Conservation (phyloP, 2,888 invertebrate species). For the Nineta flava region DNA sequence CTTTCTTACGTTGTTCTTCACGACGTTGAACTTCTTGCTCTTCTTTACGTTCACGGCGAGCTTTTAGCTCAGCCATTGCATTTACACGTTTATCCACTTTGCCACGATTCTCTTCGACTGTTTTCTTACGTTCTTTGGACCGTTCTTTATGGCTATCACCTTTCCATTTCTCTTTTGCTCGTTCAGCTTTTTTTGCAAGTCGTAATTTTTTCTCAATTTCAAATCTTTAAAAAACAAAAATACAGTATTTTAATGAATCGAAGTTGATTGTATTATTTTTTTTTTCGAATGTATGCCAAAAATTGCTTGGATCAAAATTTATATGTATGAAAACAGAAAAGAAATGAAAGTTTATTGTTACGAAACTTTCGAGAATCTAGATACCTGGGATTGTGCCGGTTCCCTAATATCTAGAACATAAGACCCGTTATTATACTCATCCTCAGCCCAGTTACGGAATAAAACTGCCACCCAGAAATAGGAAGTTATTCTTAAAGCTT, state of each 20-base stretch:
- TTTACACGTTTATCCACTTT: conserved; percentile 72
- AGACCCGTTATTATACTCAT: too few species aligned
- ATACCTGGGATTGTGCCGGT: too few species aligned
- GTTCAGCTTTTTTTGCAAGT: conserved; percentile 62
- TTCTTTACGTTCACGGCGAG: conserved; percentile 78
- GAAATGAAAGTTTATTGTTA: neutral
- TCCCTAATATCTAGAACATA: too few species aligned
- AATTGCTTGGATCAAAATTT: too few species aligned
- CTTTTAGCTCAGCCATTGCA: conserved; percentile 84
- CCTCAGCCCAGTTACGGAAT: too few species aligned
- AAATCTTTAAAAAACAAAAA: conserved; percentile 39
- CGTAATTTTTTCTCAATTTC: conserved; percentile 90
- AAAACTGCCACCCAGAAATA: too few species aligned
- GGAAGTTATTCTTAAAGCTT: too few species aligned
- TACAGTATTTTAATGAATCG: too few species aligned
- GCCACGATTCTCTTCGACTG: conserved; percentile 72
- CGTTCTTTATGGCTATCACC: conserved; percentile 55
- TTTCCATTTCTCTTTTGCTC: conserved; percentile 36
- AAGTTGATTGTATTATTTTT: too few species aligned
- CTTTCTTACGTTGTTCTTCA: conserved; percentile 41
- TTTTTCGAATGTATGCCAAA: too few species aligned
- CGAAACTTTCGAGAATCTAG: neutral
- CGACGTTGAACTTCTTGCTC: conserved; percentile 32
- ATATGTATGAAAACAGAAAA: neutral
- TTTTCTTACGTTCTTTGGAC: conserved; percentile 76